Evolutionary conservation across 37 sponge, comb jelly and placozoan species (phyloP).

Genomic region (Theonella swinhoei): DNA sequence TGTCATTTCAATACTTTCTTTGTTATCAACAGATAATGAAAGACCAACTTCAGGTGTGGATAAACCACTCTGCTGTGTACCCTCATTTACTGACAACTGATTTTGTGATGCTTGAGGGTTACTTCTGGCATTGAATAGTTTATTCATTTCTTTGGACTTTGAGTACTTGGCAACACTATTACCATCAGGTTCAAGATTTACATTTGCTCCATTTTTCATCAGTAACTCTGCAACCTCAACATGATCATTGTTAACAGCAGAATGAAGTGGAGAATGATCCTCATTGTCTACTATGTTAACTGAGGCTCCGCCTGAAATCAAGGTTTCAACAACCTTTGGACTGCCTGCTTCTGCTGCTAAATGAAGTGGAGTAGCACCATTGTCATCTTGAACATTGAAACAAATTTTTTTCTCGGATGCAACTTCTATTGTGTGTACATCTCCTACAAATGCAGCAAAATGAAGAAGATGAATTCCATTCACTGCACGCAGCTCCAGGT

Average conservation of each 20-base stretch:
- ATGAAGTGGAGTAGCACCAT: background rate
- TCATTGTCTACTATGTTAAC: background rate
- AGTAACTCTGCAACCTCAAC: background rate
- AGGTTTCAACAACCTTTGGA: background rate
- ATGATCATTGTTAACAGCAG: background rate
- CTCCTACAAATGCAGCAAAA: background rate
- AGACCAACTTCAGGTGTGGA: no score
- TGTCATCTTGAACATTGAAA: background rate
- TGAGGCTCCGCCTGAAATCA: background rate
- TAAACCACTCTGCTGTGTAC: no score
- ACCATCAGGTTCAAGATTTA: background rate
- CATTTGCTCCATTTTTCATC: background rate
- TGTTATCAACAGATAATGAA: no score
- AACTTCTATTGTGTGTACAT: background rate
- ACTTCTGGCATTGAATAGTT: no score
- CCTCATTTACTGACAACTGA: no score
- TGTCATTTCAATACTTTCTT: no score
- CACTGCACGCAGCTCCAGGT: background rate
- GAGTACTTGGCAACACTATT: background rate
- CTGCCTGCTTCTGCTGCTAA: background rate
- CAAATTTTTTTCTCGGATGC: background rate
- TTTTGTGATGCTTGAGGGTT: no score
- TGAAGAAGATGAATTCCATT: background rate
- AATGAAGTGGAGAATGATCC: background rate
- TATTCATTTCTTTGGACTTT: background rate